phyloP scores from a whole-genome alignment of 2,888 invertebrate species.

The Prionchulus punctatus region DNA sequence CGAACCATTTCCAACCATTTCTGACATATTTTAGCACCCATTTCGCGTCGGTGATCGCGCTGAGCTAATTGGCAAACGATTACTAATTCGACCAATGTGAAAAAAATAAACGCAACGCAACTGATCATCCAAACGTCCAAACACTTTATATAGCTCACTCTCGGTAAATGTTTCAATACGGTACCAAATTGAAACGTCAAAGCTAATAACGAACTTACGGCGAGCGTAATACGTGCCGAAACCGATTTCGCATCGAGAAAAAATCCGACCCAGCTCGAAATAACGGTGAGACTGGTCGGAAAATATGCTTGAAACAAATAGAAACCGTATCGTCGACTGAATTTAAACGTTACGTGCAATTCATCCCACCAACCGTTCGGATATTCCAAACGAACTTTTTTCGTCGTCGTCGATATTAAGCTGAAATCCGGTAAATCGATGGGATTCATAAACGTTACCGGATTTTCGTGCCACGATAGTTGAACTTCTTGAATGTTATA shows the following conservation, averaged over 20 bases:
- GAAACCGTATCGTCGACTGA: constrained; percentile 10
- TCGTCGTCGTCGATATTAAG: neutral
- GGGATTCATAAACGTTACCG: constrained; percentile 29
- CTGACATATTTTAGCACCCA: constrained; percentile 1
- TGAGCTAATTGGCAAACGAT: constrained; percentile 6
- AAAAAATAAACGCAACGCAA: constrained; percentile 9
- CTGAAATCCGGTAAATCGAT: constrained; percentile 31
- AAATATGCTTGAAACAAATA: constrained; percentile 12
- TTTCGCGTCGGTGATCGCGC: constrained; percentile 3
- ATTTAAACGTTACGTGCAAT: constrained; percentile 8
- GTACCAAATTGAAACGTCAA: constrained; percentile 12
- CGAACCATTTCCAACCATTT: too few relatives aligned
- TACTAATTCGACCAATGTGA: constrained; percentile 10
- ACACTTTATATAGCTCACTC: constrained; percentile 11
- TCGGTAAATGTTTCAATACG: constrained; percentile 10
- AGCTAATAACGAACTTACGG: constrained; percentile 10
- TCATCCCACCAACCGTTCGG: constrained; percentile 12
- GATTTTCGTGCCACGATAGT: constrained; percentile 12
- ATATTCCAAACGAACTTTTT: too few relatives aligned
- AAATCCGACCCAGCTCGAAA: constrained; percentile 12
- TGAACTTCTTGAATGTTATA: constrained; percentile 10
- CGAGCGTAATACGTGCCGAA: constrained; percentile 11
- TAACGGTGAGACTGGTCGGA: constrained; percentile 10
- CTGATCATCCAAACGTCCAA: constrained; percentile 12
- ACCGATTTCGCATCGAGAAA: neutral